Evolutionary conservation across 2,888 invertebrate genomes (phyloP).

Genomic region (Argyresthia albistria): DNA sequence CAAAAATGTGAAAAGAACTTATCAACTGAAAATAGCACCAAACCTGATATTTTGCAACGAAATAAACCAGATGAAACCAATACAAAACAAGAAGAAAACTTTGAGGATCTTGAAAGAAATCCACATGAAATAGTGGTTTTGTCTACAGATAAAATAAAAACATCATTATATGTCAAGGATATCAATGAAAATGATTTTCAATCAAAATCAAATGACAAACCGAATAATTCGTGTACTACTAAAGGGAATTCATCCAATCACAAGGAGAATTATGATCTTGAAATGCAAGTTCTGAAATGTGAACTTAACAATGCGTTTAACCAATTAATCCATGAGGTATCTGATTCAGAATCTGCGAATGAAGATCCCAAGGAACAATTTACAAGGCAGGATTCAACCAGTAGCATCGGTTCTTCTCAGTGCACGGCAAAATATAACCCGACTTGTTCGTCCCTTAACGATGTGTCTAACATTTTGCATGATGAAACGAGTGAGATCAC

Average conservation of each 20-base stretch:
- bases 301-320: constrained; percentile 62
- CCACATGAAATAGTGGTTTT: constrained; percentile 49
- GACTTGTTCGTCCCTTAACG: constrained; percentile 71
- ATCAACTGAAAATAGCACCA: neutral
- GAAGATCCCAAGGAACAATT: constrained; percentile 36
- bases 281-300: constrained; percentile 58
- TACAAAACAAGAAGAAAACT: constrained; percentile 3
- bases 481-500: constrained; percentile 38
- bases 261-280: constrained; percentile 28
- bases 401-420: constrained; percentile 76
- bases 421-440: constrained; percentile 81
- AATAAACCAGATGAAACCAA: constrained; percentile 8
- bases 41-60: too few species aligned
- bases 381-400: constrained; percentile 72
- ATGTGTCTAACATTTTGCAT: constrained; percentile 70
- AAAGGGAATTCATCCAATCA: neutral
- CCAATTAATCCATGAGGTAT: constrained; percentile 59
- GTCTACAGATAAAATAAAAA: constrained; percentile 50
- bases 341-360: constrained; percentile 39
- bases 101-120: constrained; percentile 7
- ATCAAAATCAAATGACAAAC: constrained; percentile 4
- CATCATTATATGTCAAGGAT: constrained; percentile 53
- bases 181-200: constrained; percentile 14
- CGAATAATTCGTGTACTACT: neutral
- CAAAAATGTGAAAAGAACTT: constrained; percentile 8